A percentile compares a stretch with the other conserved stretches of the same genome.
phyloP scores from a whole-genome alignment of 2,888 invertebrate genomes.

The Gymnocheta viridis region DNA sequence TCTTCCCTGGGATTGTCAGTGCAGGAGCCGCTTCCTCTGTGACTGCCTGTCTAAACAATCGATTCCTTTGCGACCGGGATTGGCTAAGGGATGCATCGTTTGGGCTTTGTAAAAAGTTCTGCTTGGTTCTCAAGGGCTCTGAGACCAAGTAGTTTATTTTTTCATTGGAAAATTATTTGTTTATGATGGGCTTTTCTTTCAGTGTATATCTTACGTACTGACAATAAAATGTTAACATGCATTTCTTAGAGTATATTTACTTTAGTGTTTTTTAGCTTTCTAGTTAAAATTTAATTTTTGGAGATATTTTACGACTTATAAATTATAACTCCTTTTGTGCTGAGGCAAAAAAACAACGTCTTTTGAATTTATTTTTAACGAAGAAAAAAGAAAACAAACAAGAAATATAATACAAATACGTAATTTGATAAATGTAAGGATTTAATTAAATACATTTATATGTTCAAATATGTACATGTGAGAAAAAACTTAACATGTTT shows the following conservation, averaged over 20 bases:
- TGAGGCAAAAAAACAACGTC: too few relatives aligned
- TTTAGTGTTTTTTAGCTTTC: neutral
- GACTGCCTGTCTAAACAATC: too few relatives aligned
- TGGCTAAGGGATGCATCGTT: too few relatives aligned
- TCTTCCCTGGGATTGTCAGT: too few relatives aligned
- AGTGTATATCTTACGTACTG: neutral
- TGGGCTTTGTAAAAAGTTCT: too few relatives aligned
- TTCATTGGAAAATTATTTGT: too few relatives aligned
- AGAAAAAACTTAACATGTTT: neutral
- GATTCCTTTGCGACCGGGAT: too few relatives aligned
- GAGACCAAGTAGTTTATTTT: too few relatives aligned
- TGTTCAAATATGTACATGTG: neutral
- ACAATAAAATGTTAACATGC: neutral
- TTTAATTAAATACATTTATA: slow-evolving; percentile 9
- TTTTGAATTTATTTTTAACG: neutral
- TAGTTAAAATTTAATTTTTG: slow-evolving; percentile 27
- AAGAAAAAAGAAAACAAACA: neutral
- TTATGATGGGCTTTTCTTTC: too few relatives aligned
- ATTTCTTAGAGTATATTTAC: neutral
- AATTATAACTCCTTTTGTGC: slow-evolving; percentile 63
- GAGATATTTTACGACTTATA: slow-evolving; percentile 69
- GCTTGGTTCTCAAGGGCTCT: too few relatives aligned
- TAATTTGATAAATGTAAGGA: neutral
- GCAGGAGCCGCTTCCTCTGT: too few relatives aligned
- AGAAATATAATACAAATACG: neutral